A percentile compares a stretch with the other conserved stretches of the same genome.
Evolutionary conservation across 1,140 invertebrate genomes (phyloP).

Genomic region (Drosophila guanche): DNA sequence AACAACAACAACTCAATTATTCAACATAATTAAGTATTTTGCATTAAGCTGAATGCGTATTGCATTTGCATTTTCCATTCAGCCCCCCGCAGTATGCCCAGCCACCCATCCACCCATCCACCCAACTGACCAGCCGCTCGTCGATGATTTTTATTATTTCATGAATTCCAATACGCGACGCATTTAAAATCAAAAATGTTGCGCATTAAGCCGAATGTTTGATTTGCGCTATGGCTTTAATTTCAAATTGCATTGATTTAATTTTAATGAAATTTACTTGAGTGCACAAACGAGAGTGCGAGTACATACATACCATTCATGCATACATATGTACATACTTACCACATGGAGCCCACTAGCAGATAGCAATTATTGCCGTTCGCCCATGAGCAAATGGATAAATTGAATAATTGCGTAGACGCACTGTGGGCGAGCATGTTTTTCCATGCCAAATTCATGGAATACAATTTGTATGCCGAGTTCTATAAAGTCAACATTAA

Average conservation of each 20-base stretch:
- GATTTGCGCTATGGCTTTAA: slow-evolving; percentile 75
- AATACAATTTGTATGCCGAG: slow-evolving; percentile 10
- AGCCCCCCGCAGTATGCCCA: not conserved
- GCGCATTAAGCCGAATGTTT: slow-evolving; percentile 75
- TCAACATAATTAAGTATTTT: slow-evolving; percentile 82
- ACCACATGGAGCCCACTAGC: not conserved
- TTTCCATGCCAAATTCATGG: slow-evolving; percentile 16
- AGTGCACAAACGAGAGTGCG: slow-evolving; percentile 25
- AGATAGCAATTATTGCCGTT: slow-evolving; percentile 56
- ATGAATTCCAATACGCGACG: slow-evolving; percentile 69
- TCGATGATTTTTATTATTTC: slow-evolving; percentile 74
- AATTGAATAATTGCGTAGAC: slow-evolving; percentile 68
- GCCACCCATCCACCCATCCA: not conserved
- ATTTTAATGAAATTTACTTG: slow-evolving; percentile 78
- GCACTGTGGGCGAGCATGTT: slow-evolving; percentile 20
- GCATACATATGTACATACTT: too few species aligned
- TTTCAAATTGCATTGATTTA: slow-evolving; percentile 76
- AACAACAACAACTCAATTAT: slow-evolving; percentile 78
- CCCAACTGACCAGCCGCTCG: not conserved
- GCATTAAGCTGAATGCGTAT: slow-evolving; percentile 70
- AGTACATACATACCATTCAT: slow-evolving; percentile 5
- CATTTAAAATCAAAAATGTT: slow-evolving; percentile 80
- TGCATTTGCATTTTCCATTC: slow-evolving; percentile 38
- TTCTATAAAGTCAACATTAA: slow-evolving; percentile 32
- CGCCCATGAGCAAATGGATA: slow-evolving; percentile 46